A percentile compares a stretch with the other conserved stretches of the same genome.
Evolutionary conservation across 2,797 vertebrate genomes (phyloP).

Genomic region (Euthynnus affinis): DNA sequence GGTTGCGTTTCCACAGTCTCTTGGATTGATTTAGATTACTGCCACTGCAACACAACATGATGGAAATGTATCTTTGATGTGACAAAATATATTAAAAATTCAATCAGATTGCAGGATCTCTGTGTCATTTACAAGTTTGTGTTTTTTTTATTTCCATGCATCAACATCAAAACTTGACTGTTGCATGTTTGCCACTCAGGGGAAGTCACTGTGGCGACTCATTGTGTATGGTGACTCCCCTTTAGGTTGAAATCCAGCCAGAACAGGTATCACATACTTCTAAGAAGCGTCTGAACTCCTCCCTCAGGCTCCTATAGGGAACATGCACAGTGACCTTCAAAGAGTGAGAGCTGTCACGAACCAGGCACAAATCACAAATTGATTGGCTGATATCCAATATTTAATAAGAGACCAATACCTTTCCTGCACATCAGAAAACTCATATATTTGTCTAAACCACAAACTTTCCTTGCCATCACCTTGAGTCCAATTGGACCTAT

Average conservation of each 20-base stretch:
- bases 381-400: slow-evolving; percentile 29
- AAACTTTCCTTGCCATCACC: slow-evolving; percentile 59
- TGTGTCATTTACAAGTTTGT: no score
- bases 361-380: slow-evolving; percentile 2
- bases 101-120: no score
- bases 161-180: neutral
- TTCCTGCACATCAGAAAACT: slow-evolving; percentile 1
- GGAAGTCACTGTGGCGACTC: neutral
- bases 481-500: slow-evolving; percentile 47
- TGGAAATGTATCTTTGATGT: no score
- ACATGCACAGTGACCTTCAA: slow-evolving; percentile 22
- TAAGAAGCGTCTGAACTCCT: neutral
- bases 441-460: slow-evolving; percentile 9
- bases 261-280: slow-evolving; percentile 3
- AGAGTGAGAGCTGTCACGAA: slow-evolving; percentile 17
- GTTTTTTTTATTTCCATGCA: neutral
- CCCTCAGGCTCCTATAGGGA: neutral
- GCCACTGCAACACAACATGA: no score
- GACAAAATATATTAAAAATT: no score
- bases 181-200: neutral
- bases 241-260: neutral
- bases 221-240: neutral
- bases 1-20: no score
- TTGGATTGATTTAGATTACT: no score
- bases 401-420: slow-evolving; percentile 28